These are phyloP conservation scores for Halcyon senegalensis DNA, from an alignment of 2,113 vertebrate species.

Conservation along the genomic window DNA sequence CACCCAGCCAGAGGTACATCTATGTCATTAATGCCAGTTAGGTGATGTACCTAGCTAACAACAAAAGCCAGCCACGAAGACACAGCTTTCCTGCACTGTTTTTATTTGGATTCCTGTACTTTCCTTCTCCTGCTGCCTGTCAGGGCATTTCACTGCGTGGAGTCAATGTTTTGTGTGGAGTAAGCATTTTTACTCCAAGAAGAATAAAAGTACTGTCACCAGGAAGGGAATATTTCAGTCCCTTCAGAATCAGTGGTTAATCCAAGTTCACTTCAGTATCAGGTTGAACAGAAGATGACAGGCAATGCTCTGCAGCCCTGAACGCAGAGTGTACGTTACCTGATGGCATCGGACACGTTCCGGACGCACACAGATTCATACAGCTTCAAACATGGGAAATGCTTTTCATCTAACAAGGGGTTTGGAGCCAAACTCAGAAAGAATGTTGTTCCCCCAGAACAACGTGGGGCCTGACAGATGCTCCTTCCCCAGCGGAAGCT, in stretches of 20 bases:
- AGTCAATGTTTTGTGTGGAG: neutral
- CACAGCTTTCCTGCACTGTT: neutral
- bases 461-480: too few relatives aligned
- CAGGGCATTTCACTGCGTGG: neutral
- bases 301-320: neutral
- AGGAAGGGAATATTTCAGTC: neutral
- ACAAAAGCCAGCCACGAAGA: neutral
- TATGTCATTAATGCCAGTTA: neutral
- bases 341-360: too few relatives aligned
- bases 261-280: neutral
- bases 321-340: neutral
- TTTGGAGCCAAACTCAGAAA: too few relatives aligned
- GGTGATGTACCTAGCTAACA: neutral
- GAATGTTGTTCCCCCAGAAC: too few relatives aligned
- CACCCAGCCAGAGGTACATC: neutral
- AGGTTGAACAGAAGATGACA: neutral
- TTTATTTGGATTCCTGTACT: neutral
- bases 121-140: neutral
- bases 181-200: neutral
- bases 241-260: neutral
- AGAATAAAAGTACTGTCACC: neutral
- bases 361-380: too few relatives aligned
- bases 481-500: too few relatives aligned
- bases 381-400: too few relatives aligned
- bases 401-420: too few relatives aligned